Evolutionary conservation across 2,888 invertebrate genomes (phyloP), one percentile per base, ranked within the genome.

Genomic region (Xylophagus ater): DNA sequence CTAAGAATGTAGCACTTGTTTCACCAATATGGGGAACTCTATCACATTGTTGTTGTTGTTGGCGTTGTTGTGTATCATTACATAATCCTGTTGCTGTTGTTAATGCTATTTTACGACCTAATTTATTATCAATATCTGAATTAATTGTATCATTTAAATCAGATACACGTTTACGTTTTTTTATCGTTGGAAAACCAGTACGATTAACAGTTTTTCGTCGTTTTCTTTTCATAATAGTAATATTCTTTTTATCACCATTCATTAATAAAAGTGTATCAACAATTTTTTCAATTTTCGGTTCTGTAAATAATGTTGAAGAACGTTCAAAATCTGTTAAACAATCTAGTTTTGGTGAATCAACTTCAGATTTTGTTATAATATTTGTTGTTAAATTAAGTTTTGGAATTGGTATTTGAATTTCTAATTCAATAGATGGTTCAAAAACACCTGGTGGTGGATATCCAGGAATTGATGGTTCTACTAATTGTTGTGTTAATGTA

Each of bases 111-210:
- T n/a, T n/a, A n/a, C n/a, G n/a, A n/a, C n/a, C n/a, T n/a, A n/a
- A n/a, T n/a, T n/a, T n/a, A n/a, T n/a, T n/a, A n/a, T n/a, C n/a
- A n/a, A n/a, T n/a, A n/a, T n/a, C n/a, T n/a, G n/a, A n/a, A n/a
- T n/a, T n/a, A n/a, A n/a, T n/a, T n/a, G n/a, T n/a, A n/a, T n/a
- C n/a, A n/a, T n/a, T n/a, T n/a, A n/a, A n/a, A n/a, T n/a, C n/a
- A n/a, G n/a, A n/a, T n/a, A n/a, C n/a, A n/a, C n/a, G n/a, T 57
- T 86, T 88, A 63, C 86, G 88, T 56, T 76, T 81, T 54, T 84
- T 84, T 12, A 83, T 68, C 15, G 78, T 83, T 0, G 90, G 90
- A 59, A 90, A 90, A 4, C 90, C 90, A 13, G 88, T 89, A 50
- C 86, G 71, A 56, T 89, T 89, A 28, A 84, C 80, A 14, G 83